phyloP scores from a whole-genome alignment of 1,140 invertebrate species.

The Arion vulgaris region DNA sequence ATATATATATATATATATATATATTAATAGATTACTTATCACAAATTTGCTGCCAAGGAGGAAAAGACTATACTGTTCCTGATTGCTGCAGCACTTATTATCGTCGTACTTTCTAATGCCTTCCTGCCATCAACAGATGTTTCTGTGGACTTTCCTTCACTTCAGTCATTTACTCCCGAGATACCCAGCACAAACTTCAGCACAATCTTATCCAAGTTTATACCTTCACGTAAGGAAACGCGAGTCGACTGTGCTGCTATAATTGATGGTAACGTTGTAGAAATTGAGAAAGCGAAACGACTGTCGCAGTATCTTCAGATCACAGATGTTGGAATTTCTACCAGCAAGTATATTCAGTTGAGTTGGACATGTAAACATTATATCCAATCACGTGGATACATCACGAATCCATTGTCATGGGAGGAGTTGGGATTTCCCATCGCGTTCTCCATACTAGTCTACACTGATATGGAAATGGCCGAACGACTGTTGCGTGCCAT shows the following conservation, averaged over 20 bases:
- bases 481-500: conserved; percentile 51
- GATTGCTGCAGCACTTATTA: not conserved
- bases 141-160: not conserved
- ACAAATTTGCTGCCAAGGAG: not conserved
- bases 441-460: conserved; percentile 64
- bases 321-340: not conserved
- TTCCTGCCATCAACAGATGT: not conserved
- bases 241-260: not conserved
- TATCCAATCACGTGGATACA: conserved; percentile 1
- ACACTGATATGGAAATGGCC: conserved; percentile 55
- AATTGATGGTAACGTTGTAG: not conserved
- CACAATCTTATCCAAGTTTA: not conserved
- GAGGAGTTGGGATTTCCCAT: conserved; percentile 57
- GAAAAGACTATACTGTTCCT: not conserved
- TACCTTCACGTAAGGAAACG: not conserved
- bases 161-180: conserved; percentile 3
- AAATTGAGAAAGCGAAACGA: not conserved
- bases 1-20: no score
- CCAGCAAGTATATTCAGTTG: not conserved
- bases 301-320: not conserved
- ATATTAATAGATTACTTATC: not conserved
- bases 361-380: not conserved
- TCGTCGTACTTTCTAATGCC: not conserved
- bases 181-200: not conserved
- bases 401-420: conserved; percentile 31